Evolutionary conservation across 2,113 vertebrate genomes (phyloP).

Genomic region (Pygathrix nemaeus): DNA sequence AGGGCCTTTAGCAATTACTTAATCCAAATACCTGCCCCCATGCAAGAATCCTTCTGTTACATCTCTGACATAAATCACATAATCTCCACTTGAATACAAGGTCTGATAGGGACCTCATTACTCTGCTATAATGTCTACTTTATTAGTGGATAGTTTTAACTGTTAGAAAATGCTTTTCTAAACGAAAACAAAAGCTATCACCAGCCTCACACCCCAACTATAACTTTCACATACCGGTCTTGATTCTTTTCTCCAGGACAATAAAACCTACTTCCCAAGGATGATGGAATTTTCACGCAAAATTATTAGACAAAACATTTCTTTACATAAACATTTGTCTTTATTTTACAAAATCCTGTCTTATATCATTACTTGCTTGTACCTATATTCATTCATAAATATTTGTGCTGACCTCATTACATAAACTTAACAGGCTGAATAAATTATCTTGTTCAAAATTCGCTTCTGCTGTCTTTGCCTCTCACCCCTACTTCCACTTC

Average conservation of each 20-base stretch:
- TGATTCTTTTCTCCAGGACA: slow-evolving; percentile 9
- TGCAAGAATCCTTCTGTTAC: not conserved
- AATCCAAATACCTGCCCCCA: not conserved
- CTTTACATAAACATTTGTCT: not conserved
- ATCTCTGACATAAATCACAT: not conserved
- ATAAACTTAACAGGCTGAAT: not conserved
- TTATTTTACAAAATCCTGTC: not conserved
- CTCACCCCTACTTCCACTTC: not conserved
- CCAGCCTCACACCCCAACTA: not conserved
- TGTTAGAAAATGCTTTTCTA: slow-evolving; percentile 16
- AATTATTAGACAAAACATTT: slow-evolving; percentile 31
- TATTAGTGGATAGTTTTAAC: not conserved
- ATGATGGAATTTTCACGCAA: not conserved
- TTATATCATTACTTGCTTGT: not conserved
- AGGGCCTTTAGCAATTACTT: not conserved
- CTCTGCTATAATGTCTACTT: not conserved
- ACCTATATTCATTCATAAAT: not conserved
- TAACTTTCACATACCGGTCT: not conserved
- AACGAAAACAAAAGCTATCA: slow-evolving; percentile 25
- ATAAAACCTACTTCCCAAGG: not conserved
- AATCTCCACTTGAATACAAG: not conserved
- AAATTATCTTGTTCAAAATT: slow-evolving; percentile 35
- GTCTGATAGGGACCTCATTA: not conserved
- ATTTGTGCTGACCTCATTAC: not conserved
- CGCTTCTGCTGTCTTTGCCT: slow-evolving; percentile 1